Evolutionary conservation across 1,140 invertebrate genomes (phyloP).

Genomic region (Phymastichus coffea): DNA sequence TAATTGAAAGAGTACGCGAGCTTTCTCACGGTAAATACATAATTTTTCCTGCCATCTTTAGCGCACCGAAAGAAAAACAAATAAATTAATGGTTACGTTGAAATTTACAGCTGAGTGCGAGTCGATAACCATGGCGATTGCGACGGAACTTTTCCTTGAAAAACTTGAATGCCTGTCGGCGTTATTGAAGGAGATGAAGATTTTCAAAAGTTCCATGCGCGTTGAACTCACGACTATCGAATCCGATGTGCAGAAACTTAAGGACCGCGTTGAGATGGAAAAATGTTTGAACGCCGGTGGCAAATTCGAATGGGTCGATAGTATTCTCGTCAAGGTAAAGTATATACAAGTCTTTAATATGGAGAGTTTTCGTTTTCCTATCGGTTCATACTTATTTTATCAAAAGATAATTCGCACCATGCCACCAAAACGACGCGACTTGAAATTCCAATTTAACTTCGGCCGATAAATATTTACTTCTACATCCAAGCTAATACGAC

Average conservation of each 20-base stretch:
- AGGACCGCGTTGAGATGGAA: slow-evolving; percentile 51
- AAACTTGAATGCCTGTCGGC: slow-evolving; percentile 48
- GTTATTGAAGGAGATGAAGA: slow-evolving; percentile 38
- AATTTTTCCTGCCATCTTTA: too few species aligned
- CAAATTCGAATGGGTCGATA: slow-evolving; percentile 98
- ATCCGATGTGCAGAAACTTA: slow-evolving; percentile 42
- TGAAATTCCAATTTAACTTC: neutral
- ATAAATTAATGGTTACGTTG: too few species aligned
- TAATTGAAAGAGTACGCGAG: slow-evolving; percentile 41
- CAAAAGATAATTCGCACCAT: too few species aligned
- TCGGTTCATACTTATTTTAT: neutral
- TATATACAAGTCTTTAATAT: neutral
- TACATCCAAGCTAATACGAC: neutral
- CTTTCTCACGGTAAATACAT: slow-evolving; percentile 35
- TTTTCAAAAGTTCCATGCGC: slow-evolving; percentile 14
- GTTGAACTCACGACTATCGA: slow-evolving; percentile 51
- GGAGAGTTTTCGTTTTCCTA: neutral
- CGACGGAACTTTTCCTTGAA: slow-evolving; percentile 57
- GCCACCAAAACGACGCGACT: too few species aligned
- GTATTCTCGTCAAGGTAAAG: slow-evolving; percentile 79
- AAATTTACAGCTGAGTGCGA: slow-evolving; percentile 38
- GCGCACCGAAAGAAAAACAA: too few species aligned
- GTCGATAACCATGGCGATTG: slow-evolving; percentile 53
- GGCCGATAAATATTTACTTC: neutral
- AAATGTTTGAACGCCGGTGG: slow-evolving; percentile 74